Base-by-base conservation (phyloP, 2,888 invertebrate species). In the Rhagonycha fulva region DNA sequence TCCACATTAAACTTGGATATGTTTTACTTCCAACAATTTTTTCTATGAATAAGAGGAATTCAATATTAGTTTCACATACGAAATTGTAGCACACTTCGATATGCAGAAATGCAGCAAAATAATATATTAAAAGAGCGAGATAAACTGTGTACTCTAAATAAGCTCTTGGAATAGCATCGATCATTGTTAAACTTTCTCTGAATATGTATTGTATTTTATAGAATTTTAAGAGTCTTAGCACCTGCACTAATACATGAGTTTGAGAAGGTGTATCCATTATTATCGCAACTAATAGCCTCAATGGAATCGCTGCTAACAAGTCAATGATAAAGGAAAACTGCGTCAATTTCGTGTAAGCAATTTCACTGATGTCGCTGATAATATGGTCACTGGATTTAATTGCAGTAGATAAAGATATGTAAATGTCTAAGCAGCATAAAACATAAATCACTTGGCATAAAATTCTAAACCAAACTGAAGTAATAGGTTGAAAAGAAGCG, bases 361-460 rank as follows among this genome's bases (percentile, higher is more conserved):
- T 81, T 14, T 74, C 74, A 12, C 71, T 68, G 23, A 82, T 78
- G 9, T 74, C 60, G 14, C 75, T 80, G 12, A 80, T 47, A 14
- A 76, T 76, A 26, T 66, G 26, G 26, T 80, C 70, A 47, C 76
- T 78, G 4, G 79, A 79, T 70, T 79, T 81, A 11, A 82, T 77
- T 2, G 82, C 82, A 1, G 83, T 83, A 1, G 80, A 81, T 23
- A 77, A 23, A 71, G 79, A 78, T 12, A 83, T 76, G 66, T 82
- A 83, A 26, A 83, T 74, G 72, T 83, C 83, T 7, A 79, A 28
- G 12, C 60, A 23, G 74, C 76, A 82, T 19, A 80, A 26, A 9
- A 80, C 19, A 0, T 77, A 78, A 4, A 63, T 12, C 2, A 66
- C 0, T 19, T 71, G 66, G 0, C 62, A 32, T 5, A 71, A 69